Evolutionary conservation across 2,797 vertebrate species (phyloP), one percentile per base, ranked within the genome.

Genomic region (Miichthys miiuy): DNA sequence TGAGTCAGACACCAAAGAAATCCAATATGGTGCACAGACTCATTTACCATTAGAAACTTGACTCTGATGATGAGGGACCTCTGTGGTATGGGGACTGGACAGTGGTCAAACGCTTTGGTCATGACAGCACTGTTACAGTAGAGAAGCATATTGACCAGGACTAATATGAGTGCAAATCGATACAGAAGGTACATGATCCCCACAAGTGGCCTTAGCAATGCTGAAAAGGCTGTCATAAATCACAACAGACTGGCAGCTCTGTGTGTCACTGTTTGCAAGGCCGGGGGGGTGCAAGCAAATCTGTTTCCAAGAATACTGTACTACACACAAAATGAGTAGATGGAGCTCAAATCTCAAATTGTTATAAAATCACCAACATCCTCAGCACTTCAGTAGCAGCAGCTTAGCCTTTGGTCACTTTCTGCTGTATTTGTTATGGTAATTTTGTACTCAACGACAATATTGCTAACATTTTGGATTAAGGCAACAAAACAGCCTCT

Each of bases 131-230:
- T 23, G 73, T 72, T 68, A 65, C 78, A 82, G 65, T 65, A 55
- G 23, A 77, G 69, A 69, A 77, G 47, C 38, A 48, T 88, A 92
- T 90, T 86, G 91, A 93, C 77, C 84, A 68, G 52, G 52, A 83
- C 79, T 83, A 85, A 87, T 77, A 83, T 61, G 75, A 89, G 83
- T 68, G 73, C 54, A 87, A 88, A 91, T 92, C 90, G 70, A 91
- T 93, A 86, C 64, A 68, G 48, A 3, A 75, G 48, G 62, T 71
- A 72, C 80, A 56, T 8, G 72, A 68, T 58, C 42, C 74, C 69
- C 68, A 79, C 80, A 71, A 68, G 79, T 79, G 70, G 73, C n/a
- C 30, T 18, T 41, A 56, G 56, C 48, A 34, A 71, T 52, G 79
- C 82, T 68, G 79, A 82, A 72, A 70, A 82, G 30, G 72, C 64